Evolutionary conservation across 2,113 vertebrate genomes (phyloP), one percentile per base, ranked within the genome.

Genomic region (Pristiophorus japonicus): DNA sequence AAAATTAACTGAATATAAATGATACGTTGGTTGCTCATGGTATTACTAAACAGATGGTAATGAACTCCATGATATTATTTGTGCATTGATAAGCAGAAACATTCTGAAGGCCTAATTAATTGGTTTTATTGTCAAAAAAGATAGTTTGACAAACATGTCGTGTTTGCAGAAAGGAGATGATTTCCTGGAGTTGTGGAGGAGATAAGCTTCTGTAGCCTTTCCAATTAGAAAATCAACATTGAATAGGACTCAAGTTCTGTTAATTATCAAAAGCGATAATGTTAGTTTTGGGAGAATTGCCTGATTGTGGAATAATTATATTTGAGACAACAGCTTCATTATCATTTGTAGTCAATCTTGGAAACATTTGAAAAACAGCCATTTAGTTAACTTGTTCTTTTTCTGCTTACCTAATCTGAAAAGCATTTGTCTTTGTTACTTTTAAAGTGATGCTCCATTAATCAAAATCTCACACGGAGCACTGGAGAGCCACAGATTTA

Each of bases 251-350:
- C 66, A 51, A 94, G 93, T 34, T 73, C 42, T 70, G 66, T 70
- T 94, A 45, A 73, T 70, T 67, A 94, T 30, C 45, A 34, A 88
- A 51, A 47, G 65, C 24, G 42, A 94, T 70, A 51, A 51, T 94
- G 66, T 47, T 38, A 94, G 20, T 45, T 34, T 70, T 65, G 70
- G 63, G 45, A 47, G 22, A 70, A 94, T 45, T 70, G 42, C 42
- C 93, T 70, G 42, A 51, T 94, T 94, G 93, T 30, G 42, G 30
- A 51, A 94, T 94, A 94, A 94, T 94, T 94, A 94, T 51, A 73
- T 94, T 94, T 94, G 93, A 70, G 93, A 94, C 66, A 94, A 67
- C 93, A 94, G 63, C 93, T 66, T 94, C 20, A 94, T 94, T 94
- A 51, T 70, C 65, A 94, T 94, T 70, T 55, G 18, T 47, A 70